Evolutionary conservation across 2,888 invertebrate species (phyloP), one percentile per base, ranked within the genome.

Genomic region (Linnaemya vulpina): DNA sequence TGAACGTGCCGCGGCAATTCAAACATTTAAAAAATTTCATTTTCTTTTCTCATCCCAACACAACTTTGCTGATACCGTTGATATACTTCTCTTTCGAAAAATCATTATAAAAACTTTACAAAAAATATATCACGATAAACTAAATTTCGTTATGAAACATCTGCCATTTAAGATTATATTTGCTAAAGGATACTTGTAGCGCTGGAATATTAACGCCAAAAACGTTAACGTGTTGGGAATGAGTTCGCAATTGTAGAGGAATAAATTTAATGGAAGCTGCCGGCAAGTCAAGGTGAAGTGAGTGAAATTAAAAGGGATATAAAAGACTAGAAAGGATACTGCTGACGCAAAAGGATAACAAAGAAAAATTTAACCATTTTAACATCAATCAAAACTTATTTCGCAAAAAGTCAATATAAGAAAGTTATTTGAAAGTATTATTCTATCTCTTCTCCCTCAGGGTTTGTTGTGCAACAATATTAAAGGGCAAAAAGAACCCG

Each of bases 351-450:
- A 58, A 46, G 43, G 20, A 35, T 65, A 35, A 20, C 35, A 25
- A 65, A 35, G 22, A 38, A 62, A 63, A 70, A 62, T 30, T 51
- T 53, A 10, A 62, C 10, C 40, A 77, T 70, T 77, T 53, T 40
- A 49, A 35, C 35, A 63, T 63, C 43, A 71, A 71, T 71, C 62
- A 79, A 55, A 53, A 55, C 30, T 53, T 73, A 73, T 65, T 58
- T 15, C 55, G 58, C 20, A 79, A 65, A 73, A 55, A 55, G 25
- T 55, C 53, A 55, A 46, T 38, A 43, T 55, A 46, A 15, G 4
- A 13, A 13, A 46, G 13, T 30, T 10, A 38, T 30, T 30, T 38
- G 51, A 15, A 3, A 38, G 38, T 40, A n/a, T 38, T 5, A 4
- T 15, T 46, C 4, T 46, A n/a, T n/a, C 15, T n/a, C 5, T 46